Base-by-base conservation (phyloP, 2,113 vertebrate genomes). In the Hassar affinis region DNA sequence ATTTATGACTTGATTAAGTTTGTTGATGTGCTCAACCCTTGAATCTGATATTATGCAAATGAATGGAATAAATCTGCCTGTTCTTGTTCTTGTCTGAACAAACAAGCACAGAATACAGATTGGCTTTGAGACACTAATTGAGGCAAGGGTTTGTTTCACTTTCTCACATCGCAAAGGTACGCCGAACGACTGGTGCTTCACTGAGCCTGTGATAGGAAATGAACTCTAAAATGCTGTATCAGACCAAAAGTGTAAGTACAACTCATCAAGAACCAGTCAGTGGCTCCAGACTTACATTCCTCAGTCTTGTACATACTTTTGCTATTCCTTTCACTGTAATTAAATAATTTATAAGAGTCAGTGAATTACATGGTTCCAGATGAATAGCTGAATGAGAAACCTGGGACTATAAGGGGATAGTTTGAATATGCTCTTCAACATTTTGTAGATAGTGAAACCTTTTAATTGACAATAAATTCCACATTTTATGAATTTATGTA, bases 31-130 rank as follows among this genome's bases (percentile, higher is more conserved):
- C 79, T 87, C 79, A 85, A 74, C 49, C 83, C 68, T 81, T 78
- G 52, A 79, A 86, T 88, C 79, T 85, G 11, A 66, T 61, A 88
- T 86, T 86, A 84, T 84, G 85, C 79, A 84, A 82, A 86, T 82
- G 61, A 86, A 82, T 71, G 82, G 80, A 75, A 86, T 88, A 79
- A 79, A 84, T 88, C 83, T 82, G 33, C 57, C 35, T 79, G 35
- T 79, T 78, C 79, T 81, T 81, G 82, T 81, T 81, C 66, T 77
- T 68, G 52, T 87, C 78, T 82, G 84, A 84, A 86, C 79, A 84
- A 86, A 80, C 82, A 84, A 62, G 77, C 82, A 62, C 72, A n/a
- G 80, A 81, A 86, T 81, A 74, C 72, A 68, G 81, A 86, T 75
- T 68, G 69, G 38, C 51, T 52, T 38, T 45, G n/a, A 35, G 61